Conservation (phyloP, 2,113 vertebrate species). For the Procavia capensis region DNA sequence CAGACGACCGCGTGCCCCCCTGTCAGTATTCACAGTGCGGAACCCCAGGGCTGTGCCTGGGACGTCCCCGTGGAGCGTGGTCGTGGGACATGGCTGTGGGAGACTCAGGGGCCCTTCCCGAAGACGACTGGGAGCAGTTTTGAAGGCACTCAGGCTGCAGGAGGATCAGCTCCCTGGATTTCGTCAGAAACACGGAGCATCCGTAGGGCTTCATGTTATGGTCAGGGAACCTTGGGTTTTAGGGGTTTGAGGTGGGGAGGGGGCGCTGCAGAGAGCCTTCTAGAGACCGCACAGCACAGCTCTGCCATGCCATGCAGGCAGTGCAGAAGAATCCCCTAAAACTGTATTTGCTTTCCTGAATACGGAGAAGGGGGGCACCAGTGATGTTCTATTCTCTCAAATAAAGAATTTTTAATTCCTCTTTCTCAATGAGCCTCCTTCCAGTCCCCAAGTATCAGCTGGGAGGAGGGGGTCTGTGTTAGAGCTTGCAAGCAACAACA, state of each 20-base stretch:
- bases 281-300: rapidly evolving
- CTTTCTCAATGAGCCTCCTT: too few species aligned
- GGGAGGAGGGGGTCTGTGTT: too few species aligned
- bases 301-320: rapidly evolving
- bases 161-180: background rate
- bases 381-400: background rate
- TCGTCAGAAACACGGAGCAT: rapidly evolving
- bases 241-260: rapidly evolving
- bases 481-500: rapidly evolving
- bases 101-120: conserved; percentile 13
- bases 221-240: rapidly evolving
- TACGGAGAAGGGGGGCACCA: rapidly evolving
- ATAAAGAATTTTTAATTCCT: too few species aligned
- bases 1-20: background rate
- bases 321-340: too few species aligned
- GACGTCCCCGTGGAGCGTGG: too few species aligned
- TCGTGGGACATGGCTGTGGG: background rate
- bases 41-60: too few species aligned
- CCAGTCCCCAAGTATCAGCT: rapidly evolving
- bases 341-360: rapidly evolving
- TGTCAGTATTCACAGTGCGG: too few species aligned
- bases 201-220: rapidly evolving
- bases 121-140: background rate
- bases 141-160: background rate
- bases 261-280: too few species aligned